These are phyloP conservation scores for Cantharis lateralis DNA, from an alignment of 2,888 invertebrate species.

Conservation along the genomic window DNA sequence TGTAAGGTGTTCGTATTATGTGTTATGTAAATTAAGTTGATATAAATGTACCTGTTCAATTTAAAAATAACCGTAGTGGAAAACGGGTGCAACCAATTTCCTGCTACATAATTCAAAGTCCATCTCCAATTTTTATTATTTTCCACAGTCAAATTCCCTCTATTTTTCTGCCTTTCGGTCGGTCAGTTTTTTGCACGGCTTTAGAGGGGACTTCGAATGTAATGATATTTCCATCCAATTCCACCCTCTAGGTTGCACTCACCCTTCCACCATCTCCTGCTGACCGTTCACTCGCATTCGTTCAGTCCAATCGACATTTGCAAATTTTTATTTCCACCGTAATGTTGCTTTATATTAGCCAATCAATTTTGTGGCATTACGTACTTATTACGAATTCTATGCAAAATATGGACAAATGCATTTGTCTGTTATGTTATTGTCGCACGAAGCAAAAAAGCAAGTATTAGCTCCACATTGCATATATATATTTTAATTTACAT, in stretches of 20 bases:
- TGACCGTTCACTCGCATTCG: conserved; percentile 42
- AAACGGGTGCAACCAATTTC: conserved; percentile 41
- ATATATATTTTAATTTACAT: background rate
- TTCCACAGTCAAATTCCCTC: conserved; percentile 59
- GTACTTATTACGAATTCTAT: conserved; percentile 38
- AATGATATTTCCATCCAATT: conserved; percentile 59
- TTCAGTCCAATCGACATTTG: conserved; percentile 46
- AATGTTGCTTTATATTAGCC: conserved; percentile 45
- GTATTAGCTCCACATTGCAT: background rate
- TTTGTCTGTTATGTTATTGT: conserved; percentile 19
- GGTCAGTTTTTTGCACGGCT: conserved; percentile 54
- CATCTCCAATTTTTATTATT: conserved; percentile 60
- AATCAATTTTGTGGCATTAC: conserved; percentile 44
- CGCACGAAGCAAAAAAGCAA: conserved; percentile 15
- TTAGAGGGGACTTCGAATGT: conserved; percentile 54
- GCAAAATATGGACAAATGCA: conserved; percentile 32
- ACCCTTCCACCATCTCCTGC: conserved; percentile 30
- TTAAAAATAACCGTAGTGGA: conserved; percentile 39
- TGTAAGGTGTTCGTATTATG: background rate
- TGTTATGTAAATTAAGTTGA: background rate
- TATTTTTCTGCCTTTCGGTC: conserved; percentile 58
- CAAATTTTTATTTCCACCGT: conserved; percentile 37
- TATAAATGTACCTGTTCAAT: background rate
- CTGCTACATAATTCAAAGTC: conserved; percentile 59
- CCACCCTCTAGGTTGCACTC: conserved; percentile 41